A percentile compares a stretch with the other conserved stretches of the same genome.
Evolutionary conservation across 2,888 invertebrate genomes (phyloP).

Genomic region (Tipula helvola): DNA sequence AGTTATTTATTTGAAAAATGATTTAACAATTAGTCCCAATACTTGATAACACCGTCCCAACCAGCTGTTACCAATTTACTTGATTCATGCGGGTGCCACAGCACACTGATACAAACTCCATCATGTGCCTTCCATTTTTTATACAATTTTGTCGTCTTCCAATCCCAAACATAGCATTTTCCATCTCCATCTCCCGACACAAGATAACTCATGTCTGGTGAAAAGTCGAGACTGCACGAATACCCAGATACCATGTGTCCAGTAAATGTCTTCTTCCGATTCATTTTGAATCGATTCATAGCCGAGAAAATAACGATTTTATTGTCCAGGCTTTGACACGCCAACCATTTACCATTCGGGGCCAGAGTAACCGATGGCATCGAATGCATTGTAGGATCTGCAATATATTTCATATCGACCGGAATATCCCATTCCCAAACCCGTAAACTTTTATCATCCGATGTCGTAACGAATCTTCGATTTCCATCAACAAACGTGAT

Average conservation of each 20-base stretch:
- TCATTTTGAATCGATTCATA: constrained; percentile 92
- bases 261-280: constrained; percentile 92
- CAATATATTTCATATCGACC: constrained; percentile 99
- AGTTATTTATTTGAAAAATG: background rate
- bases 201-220: constrained; percentile 97
- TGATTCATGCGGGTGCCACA: constrained; percentile 99
- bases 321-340: constrained; percentile 99
- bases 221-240: constrained; percentile 93
- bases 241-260: constrained; percentile 99
- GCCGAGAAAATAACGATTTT: constrained; percentile 97
- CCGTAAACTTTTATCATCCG: constrained; percentile 95
- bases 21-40: constrained; percentile 71
- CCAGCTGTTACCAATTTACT: constrained; percentile 96
- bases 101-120: constrained; percentile 82
- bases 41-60: constrained; percentile 98
- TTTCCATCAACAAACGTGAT: constrained; percentile 99
- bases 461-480: constrained; percentile 93
- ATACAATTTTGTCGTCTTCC: constrained; percentile 97
- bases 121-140: constrained; percentile 99
- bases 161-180: constrained; percentile 98
- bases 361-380: constrained; percentile 93
- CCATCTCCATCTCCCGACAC: constrained; percentile 98
- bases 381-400: constrained; percentile 98
- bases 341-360: constrained; percentile 97
- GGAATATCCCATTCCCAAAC: constrained; percentile 99